Evolutionary conservation across 37 sponge, comb jelly and placozoan species (phyloP), one percentile per base, ranked within the genome.

Genomic region (Halichondria panicea): DNA sequence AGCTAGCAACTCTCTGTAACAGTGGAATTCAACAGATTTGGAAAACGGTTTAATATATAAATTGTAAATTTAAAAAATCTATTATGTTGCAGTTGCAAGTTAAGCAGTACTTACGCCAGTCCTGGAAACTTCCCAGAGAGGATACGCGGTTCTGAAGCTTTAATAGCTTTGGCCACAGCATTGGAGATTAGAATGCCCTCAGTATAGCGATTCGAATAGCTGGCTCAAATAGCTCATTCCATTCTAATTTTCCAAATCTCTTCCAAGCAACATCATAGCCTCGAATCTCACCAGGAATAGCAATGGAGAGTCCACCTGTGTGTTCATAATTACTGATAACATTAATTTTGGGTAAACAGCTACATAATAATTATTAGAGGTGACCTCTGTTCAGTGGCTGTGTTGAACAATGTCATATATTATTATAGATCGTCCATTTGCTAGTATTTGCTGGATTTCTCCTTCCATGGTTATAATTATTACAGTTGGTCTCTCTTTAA

Each of bases 231-330:
- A 95, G 76, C 4, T 77, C 83, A 15, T 38, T 53, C 88, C 89
- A 87, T 11, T 66, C 13, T 37, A 91, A 68, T 4, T 41, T 42
- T 3, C 95, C 95, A 48, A 71, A 79, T 53, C 33, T 84, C 62
- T 63, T 57, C 30, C 54, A 61, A 18, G 89, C 92, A n/a, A 30
- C 25, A 12, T 61, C 59, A 28, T 88, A 33, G 0, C 95, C 95
- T 28, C 57, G 64, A 27, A 95, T 61, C 65, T 81, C 74, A 5
- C 92, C 95, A 1, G 95, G 95, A 1, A 95, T 89, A 4, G 80
- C 88, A 7, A 88, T 63, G n/a, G 92, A 80, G 19, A 88, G 72
- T 28, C 88, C 88, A n/a, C 95, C 92, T 92, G 55, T 43, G 43
- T 30, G 22, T 48, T 48, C 15, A 48, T 5, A 22, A 42, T 33